Conservation (phyloP, 1,140 invertebrate genomes). For the Diabrotica virgifera region DNA sequence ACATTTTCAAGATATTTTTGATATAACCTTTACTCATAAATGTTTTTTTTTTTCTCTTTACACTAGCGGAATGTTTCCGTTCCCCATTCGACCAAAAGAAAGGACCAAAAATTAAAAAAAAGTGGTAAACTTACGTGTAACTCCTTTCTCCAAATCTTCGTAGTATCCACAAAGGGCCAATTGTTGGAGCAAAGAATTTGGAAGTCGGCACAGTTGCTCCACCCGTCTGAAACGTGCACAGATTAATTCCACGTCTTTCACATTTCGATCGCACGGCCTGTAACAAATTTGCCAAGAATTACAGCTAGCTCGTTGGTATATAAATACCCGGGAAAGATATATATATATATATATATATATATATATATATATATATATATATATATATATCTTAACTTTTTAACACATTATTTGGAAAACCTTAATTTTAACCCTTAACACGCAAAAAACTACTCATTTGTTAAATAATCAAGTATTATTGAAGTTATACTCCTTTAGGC, state of each 20-base stretch:
- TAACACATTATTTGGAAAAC: too few species aligned
- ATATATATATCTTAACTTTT: too few species aligned
- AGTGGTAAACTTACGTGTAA: slow-evolving; percentile 66
- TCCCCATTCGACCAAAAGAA: neutral
- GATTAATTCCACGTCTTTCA: slow-evolving; percentile 67
- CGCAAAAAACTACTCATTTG: too few species aligned
- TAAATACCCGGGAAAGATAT: too few species aligned
- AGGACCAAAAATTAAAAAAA: neutral
- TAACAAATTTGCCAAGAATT: slow-evolving; percentile 35
- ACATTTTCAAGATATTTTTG: too few species aligned
- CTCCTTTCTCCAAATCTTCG: slow-evolving; percentile 74
- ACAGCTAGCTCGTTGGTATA: too few species aligned
- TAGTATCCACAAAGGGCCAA: slow-evolving; percentile 70
- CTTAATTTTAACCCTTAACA: too few species aligned
- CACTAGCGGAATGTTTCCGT: neutral
- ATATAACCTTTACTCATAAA: too few species aligned
- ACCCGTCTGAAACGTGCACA: slow-evolving; percentile 59
- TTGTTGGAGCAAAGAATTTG: slow-evolving; percentile 69
- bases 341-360: too few species aligned
- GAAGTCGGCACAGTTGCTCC: slow-evolving; percentile 65
- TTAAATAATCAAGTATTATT: too few species aligned
- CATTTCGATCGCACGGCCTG: slow-evolving; percentile 70
- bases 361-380: too few species aligned
- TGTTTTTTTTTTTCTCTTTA: neutral
- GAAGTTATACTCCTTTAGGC: too few species aligned